Base-by-base conservation (phyloP, 2,888 invertebrate species). In the Morpho helenor region DNA sequence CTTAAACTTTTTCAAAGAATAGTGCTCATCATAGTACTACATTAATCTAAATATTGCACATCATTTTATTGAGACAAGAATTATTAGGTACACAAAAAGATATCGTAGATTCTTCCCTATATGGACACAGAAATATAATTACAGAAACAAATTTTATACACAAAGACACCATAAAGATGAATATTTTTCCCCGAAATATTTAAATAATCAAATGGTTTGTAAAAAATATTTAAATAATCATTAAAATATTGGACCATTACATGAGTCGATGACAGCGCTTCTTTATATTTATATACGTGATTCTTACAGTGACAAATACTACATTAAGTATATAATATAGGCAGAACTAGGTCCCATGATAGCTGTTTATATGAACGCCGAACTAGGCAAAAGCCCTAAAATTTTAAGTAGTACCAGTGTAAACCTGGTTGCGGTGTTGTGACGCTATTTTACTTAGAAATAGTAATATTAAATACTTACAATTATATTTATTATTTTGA, bases 401-500 rank as follows among this genome's bases (percentile, higher is more conserved):
- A 60, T 68, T 64, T 62, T 63, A 64, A 64, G 57, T 62, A 61
- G 59, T 50, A 67, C 69, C 68, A 68, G 67, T 65, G 66, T 67
- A 69, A 63, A 66, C 58, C 68, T 68, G 68, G 69, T 52, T 50
- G 56, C 59, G 60, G 62, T 60, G 52, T 52, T 56, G 54, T 58
- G 57, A 58, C 54, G 57, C 62, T 63, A 59, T 61, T 53, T 60
- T 58, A 62, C 59, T 61, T 66, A 63, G 59, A 62, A 54, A 63
- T 61, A 56, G 52, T 57, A 62, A 59, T 68, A 49, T 63, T 67
- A 68, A 63, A 68, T 70, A 72, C 66, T 72, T 76, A 75, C 76
- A 76, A 74, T 68, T 72, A 70, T 31, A 22, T 47, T 76, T 76
- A 79, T 75, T 76, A 76, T 73, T 72, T 71, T 75, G 76, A 80